Evolutionary conservation across 1,140 invertebrate species (phyloP), one percentile per base, ranked within the genome.

Genomic region (Asbolus verrucosus): DNA sequence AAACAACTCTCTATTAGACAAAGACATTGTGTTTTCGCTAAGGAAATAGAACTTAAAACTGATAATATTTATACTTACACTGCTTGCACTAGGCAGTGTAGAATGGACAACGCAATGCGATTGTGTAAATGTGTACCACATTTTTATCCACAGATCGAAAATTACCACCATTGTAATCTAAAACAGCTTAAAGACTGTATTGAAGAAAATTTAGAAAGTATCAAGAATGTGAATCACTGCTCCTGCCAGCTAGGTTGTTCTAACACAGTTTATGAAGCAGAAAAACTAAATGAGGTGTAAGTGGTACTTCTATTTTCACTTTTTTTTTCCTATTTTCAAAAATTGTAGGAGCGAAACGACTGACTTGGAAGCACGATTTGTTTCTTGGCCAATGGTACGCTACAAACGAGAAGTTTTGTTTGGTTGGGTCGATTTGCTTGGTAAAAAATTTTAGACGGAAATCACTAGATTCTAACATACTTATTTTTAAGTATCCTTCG

Each of bases 371-470:
- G 81, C 81, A 4, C 86, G 88, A 78, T 90, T 89, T 72, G 85
- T 88, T 0, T 88, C 87, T 0, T 92, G 90, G 90, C 90, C 90
- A 0, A 88, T 90, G 83, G 87, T 91, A 6, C 80, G 87, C 1
- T 92, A 90, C 74, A 91, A 90, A 75, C 84, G 90, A 15, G 89
- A 92, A 78, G 89, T 92, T 1, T 82, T 91, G 13, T 92, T 92
- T 75, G 91, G 91, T 39, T 92, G 90, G 90, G 88, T 92, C 0
- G 91, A 92, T 83, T 82, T 92, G 33, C 76, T 92, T 33, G 90
- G 85, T 84, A 80, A 60, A 65, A 30, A 19, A 67, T n/a, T n/a
- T n/a, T 11, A 18, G 11, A n/a, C 14, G 2, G 5, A 33, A 30
- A 50, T 4, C 2, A 11, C 8, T 60, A 60, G 39, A 21, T 18